Evolutionary conservation across 2,888 invertebrate species (phyloP).

Genomic region (Callyntrura guangdongensis): DNA sequence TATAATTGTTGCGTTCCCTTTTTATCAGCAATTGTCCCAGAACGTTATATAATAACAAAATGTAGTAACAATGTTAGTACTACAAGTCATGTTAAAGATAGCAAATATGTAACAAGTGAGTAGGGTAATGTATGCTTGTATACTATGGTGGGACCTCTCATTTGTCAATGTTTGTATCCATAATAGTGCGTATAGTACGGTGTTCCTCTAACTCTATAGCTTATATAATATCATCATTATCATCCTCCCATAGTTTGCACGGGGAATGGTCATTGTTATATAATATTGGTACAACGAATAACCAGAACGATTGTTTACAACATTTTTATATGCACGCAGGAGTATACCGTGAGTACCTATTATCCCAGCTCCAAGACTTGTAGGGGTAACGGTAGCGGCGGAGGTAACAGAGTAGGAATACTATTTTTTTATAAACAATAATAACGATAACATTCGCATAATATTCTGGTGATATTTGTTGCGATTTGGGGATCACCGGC

Average conservation of each 20-base stretch:
- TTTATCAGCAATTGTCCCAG: slow-evolving; percentile 73
- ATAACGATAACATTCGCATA: slow-evolving; percentile 59
- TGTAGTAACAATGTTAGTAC: slow-evolving; percentile 7
- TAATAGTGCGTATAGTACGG: not conserved
- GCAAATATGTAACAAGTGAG: slow-evolving; percentile 30
- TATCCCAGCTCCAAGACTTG: slow-evolving; percentile 22
- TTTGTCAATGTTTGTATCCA: slow-evolving; percentile 51
- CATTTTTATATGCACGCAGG: slow-evolving; percentile 28
- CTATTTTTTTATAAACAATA: slow-evolving; percentile 55
- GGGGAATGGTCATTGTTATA: slow-evolving; percentile 61
- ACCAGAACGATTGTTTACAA: slow-evolving; percentile 55
- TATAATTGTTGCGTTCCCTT: slow-evolving; percentile 79
- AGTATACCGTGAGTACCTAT: not conserved
- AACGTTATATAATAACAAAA: slow-evolving; percentile 49
- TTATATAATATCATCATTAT: slow-evolving; percentile 27
- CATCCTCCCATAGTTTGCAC: slow-evolving; percentile 26
- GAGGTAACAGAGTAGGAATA: not conserved
- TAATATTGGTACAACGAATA: slow-evolving; percentile 16
- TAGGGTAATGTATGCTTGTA: not conserved
- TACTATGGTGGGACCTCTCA: slow-evolving; percentile 42
- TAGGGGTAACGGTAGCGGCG: not conserved
- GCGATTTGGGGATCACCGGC: slow-evolving; percentile 72
- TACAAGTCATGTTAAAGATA: slow-evolving; percentile 32
- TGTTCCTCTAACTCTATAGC: not conserved
- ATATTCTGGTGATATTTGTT: slow-evolving; percentile 63